These are phyloP conservation scores for Dinoponera quadriceps DNA, from an alignment of 1,140 invertebrate species.

Conservation along the genomic window DNA sequence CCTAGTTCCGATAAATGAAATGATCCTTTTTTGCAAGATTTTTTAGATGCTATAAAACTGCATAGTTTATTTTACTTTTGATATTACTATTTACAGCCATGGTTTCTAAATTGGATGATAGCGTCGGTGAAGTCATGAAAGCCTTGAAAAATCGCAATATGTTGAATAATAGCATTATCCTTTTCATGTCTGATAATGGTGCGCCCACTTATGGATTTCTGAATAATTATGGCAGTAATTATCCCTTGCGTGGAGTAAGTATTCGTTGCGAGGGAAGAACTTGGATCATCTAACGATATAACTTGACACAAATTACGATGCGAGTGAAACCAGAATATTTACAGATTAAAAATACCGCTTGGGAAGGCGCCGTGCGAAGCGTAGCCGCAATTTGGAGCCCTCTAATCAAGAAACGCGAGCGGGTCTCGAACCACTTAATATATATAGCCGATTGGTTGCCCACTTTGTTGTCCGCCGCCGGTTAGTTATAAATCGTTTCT, in stretches of 20 bases:
- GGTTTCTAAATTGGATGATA: constrained; percentile 94
- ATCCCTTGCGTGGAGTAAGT: constrained; percentile 92
- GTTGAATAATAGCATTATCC: constrained; percentile 90
- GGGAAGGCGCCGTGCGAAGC: constrained; percentile 94
- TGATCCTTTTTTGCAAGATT: too few relatives aligned
- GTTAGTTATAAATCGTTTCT: constrained; percentile 74
- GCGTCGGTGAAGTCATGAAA: constrained; percentile 91
- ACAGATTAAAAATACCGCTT: constrained; percentile 92
- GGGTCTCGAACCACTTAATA: constrained; percentile 91
- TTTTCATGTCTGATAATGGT: constrained; percentile 93
- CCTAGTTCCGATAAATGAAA: too few relatives aligned
- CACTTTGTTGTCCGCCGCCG: constrained; percentile 90
- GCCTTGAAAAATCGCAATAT: constrained; percentile 89
- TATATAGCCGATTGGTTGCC: constrained; percentile 96
- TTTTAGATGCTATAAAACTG: too few relatives aligned
- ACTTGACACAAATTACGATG: neutral
- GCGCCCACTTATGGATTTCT: constrained; percentile 91
- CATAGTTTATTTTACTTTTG: too few relatives aligned
- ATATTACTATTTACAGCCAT: constrained; percentile 88
- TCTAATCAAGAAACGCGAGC: constrained; percentile 86
- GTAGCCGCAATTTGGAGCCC: constrained; percentile 93
- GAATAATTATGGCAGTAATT: constrained; percentile 94
- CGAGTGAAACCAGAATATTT: constrained; percentile 32
- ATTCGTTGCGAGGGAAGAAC: neutral
- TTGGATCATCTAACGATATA: neutral